Base-by-base conservation (phyloP, 2,888 invertebrate species). In the Pseudococcus longispinus region DNA sequence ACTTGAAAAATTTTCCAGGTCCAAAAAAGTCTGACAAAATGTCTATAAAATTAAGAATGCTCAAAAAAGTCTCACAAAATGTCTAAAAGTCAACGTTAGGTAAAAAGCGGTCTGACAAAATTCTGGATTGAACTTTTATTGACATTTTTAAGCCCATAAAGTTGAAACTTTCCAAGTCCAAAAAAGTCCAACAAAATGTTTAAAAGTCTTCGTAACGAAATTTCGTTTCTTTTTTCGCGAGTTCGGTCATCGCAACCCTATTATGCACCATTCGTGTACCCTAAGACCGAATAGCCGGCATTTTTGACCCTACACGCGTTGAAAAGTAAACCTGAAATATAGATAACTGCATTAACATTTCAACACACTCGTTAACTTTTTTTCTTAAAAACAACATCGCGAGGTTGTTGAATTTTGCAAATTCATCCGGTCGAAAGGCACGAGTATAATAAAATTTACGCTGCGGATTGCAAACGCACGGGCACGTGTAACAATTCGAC, bases 361-460 rank as follows among this genome's bases (percentile, higher is more conserved):
- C 70, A 70, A 6, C 29, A 70, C 18, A 15, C 70, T 70, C 70
- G 70, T 70, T 29, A 29, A 18, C 29, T 70, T 70, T 70, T 65
- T 60, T 65, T 26, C 18, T 20, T 4, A 29, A 70, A 29, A 70
- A 70, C 29, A 29, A 18, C 29, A 29, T 23, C 20, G 65, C 70
- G 70, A 11, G 9, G 70, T 70, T 70, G 70, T 70, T 70, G 18
- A 70, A 70, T 70, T 29, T 70, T 70, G 70, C 70, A 70, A 70
- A 70, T 70, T 70, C 29, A 70, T 70, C 70, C 70, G 70, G 70
- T 20, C 70, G 20, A 70, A 70, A 70, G 70, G n/a, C n/a, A n/a
- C n/a, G n/a, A n/a, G 70, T 70, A 29, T 70, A 70, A 70, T 70
- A 70, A 70, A 70, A 70, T 70, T 70, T 70, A 29, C 29, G 70